Base-by-base conservation (phyloP, 2,113 vertebrate genomes). In the Rhinoderma darwinii region DNA sequence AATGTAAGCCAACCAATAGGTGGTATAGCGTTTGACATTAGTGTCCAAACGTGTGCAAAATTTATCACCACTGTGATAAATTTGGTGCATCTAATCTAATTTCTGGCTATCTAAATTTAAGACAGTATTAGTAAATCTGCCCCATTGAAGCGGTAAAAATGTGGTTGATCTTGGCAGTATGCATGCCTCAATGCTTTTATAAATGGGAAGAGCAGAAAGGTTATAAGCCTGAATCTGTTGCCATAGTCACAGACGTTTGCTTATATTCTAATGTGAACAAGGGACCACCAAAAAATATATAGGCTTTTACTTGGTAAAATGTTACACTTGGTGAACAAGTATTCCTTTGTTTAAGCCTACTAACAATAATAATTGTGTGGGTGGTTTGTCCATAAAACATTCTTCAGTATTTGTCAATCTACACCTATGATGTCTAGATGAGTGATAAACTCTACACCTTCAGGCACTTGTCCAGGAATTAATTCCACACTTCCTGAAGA, bases 381-480 rank as follows among this genome's bases (percentile, higher is more conserved):
- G 37, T 82, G 39, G 79, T 17, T 17, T 39, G 41, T 66, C 56
- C 39, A 10, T 43, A 63, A 2, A 82, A 27, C 56, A 82, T 82
- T 41, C 56, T 27, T 11, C 11, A 63, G 56, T 43, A 39, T 63
- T 81, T 81, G 56, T 82, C 79, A 61, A 41, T 82, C 79, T 30
- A 82, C 79, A 82, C 79, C 39, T 82, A 30, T 9, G 43, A 39
- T 66, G 27, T 66, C 56, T 22, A 44, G 79, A 82, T 82, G 79
- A 82, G n/a, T 82, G 79, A 82, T 41, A 44, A 41, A 66, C 59
- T 82, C 79, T 82, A 39, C 79, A 82, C 35, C 59, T 61, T 66
- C 56, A 63, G 79, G 59, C 54, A 81, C 78, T 59, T 82, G 37
- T 56, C 77, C 39, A 20, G 3, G 59, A 9, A 20, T 4, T 20